Conservation (phyloP, 2,797 vertebrate species). For the Sebastes jordani region DNA sequence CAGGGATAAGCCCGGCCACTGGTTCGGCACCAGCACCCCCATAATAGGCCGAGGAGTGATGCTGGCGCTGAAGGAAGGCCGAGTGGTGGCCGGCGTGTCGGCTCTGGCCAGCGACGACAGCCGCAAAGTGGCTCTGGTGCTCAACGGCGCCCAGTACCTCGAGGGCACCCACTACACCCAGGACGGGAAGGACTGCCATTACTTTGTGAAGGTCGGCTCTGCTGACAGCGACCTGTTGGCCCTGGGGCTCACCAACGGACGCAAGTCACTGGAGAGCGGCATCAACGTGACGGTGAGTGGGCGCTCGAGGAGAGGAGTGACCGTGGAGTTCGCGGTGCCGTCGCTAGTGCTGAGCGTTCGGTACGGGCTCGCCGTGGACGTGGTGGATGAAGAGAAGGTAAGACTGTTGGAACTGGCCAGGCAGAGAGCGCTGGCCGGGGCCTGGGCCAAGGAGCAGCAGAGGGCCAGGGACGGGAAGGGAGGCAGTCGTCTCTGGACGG, state of each 20-base stretch:
- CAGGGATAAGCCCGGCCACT: constrained; percentile 94
- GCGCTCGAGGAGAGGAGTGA: constrained; percentile 95
- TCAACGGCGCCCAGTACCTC: constrained; percentile 94
- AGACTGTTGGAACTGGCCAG: constrained; percentile 94
- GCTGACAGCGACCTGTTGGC: constrained; percentile 93
- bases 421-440: constrained; percentile 91
- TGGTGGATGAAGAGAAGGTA: constrained; percentile 95
- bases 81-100: constrained; percentile 90
- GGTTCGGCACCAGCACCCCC: constrained; percentile 95
- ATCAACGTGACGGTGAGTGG: constrained; percentile 95
- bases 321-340: constrained; percentile 91
- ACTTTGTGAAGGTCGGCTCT: constrained; percentile 96
- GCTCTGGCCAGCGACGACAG: constrained; percentile 93
- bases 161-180: constrained; percentile 97
- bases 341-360: constrained; percentile 92
- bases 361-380: constrained; percentile 90
- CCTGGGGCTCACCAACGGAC: constrained; percentile 91
- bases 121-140: constrained; percentile 92
- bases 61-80: constrained; percentile 95
- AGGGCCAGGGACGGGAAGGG: constrained; percentile 92
- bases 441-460: constrained; percentile 97
- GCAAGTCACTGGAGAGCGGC: constrained; percentile 92
- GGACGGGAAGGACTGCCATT: constrained; percentile 95
- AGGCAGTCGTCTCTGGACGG: constrained; percentile 96
- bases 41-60: constrained; percentile 96